These are phyloP conservation scores for Willisornis vidua DNA, from an alignment of 2,113 vertebrate species.

Conservation along the genomic window DNA sequence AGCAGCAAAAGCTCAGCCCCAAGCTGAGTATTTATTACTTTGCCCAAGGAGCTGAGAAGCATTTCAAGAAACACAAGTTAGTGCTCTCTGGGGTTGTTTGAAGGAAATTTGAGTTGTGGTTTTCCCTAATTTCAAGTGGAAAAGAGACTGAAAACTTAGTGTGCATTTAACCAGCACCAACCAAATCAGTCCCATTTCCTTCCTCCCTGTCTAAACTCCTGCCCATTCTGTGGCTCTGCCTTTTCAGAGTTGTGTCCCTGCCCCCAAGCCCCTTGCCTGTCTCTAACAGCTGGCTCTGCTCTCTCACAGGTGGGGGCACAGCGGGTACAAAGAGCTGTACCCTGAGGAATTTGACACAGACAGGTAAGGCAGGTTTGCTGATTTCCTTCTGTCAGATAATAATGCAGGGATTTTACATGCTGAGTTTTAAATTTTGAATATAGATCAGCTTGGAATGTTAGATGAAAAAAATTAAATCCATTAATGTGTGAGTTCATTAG, in stretches of 20 bases:
- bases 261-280: neutral
- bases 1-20: neutral
- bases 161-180: neutral
- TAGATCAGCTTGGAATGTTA: neutral
- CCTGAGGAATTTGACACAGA: constrained; percentile 95
- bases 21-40: neutral
- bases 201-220: neutral
- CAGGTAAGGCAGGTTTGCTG: constrained; percentile 73
- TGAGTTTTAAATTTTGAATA: neutral
- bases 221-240: neutral
- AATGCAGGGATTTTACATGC: neutral
- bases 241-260: neutral
- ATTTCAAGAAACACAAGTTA: neutral
- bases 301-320: constrained; percentile 89
- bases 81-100: neutral
- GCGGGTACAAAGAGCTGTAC: constrained; percentile 97
- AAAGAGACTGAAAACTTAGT: neutral
- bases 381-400: neutral
- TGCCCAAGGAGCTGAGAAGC: neutral
- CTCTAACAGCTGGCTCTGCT: constrained; percentile 6
- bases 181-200: neutral
- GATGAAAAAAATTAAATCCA: neutral
- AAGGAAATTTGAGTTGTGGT: neutral
- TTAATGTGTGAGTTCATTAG: neutral
- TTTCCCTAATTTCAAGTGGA: neutral